Evolutionary conservation across 2,888 invertebrate genomes (phyloP).

Genomic region (Eudasyphora cyanicolor): DNA sequence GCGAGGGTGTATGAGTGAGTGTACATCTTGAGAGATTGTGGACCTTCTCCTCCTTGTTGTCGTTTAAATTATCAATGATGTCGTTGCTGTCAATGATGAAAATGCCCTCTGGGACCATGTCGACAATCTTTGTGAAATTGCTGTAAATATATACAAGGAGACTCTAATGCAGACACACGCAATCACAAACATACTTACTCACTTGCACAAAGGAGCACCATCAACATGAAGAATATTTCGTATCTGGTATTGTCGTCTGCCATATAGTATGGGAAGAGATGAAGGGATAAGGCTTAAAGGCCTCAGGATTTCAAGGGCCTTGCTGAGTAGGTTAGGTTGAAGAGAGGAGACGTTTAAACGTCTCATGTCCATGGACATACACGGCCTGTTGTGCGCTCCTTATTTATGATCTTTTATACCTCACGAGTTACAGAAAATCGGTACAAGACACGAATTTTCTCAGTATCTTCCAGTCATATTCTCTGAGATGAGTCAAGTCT

Average conservation of each 20-base stretch:
- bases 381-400: too few species aligned
- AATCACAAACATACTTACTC: too few species aligned
- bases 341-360: too few species aligned
- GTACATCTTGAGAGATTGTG: background rate
- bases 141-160: constrained; percentile 27
- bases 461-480: too few species aligned
- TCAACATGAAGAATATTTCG: constrained; percentile 11
- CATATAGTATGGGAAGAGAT: background rate
- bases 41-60: constrained; percentile 46
- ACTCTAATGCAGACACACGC: background rate
- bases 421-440: too few species aligned
- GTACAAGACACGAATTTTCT: too few species aligned
- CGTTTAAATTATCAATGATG: constrained; percentile 56
- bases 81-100: constrained; percentile 60
- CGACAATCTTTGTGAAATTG: constrained; percentile 66
- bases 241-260: background rate
- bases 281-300: background rate
- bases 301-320: too few species aligned
- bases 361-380: too few species aligned
- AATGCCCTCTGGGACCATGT: constrained; percentile 67
- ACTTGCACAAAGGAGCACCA: background rate
- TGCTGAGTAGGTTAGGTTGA: too few species aligned
- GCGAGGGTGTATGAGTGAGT: background rate
- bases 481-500: too few species aligned
- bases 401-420: too few species aligned